These are phyloP conservation scores for Mylabris sibirica DNA, from an alignment of 2,888 invertebrate species.

Conservation along the genomic window DNA sequence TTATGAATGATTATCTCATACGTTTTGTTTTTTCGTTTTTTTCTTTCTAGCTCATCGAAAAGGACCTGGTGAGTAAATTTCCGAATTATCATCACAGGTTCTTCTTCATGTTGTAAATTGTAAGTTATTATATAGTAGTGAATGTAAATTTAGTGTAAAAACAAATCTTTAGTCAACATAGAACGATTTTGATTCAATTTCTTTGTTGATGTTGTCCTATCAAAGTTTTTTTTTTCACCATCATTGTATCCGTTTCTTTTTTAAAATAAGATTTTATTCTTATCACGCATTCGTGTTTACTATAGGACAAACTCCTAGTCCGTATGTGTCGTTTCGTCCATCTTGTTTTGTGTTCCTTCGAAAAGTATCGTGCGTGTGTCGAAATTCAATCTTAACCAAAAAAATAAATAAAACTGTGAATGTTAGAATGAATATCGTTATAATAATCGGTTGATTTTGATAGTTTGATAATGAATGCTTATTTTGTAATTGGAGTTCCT, in stretches of 20 bases:
- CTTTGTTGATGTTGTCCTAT: not conserved
- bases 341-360: constrained; percentile 17
- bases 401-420: constrained; percentile 12
- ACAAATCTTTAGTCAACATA: not conserved
- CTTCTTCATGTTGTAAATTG: not conserved
- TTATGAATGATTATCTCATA: not conserved
- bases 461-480: not conserved
- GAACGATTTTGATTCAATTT: not conserved
- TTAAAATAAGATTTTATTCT: constrained; percentile 21
- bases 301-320: constrained; percentile 15
- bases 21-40: constrained; percentile 18
- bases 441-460: constrained; percentile 5
- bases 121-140: not conserved
- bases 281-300: constrained; percentile 26
- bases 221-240: not conserved
- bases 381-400: constrained; percentile 18
- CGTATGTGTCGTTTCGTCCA: constrained; percentile 21
- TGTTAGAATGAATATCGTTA: constrained; percentile 18
- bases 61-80: constrained; percentile 27
- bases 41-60: constrained; percentile 29
- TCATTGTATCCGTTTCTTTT: constrained; percentile 14
- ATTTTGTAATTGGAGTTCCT: not conserved
- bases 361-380: constrained; percentile 21
- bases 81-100: not conserved
- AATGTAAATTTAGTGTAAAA: not conserved